A percentile compares a stretch with the other conserved stretches of the same genome.
These are phyloP conservation scores for Ametastegia equiseti DNA, from an alignment of 2,888 invertebrate genomes.

Conservation along the genomic window DNA sequence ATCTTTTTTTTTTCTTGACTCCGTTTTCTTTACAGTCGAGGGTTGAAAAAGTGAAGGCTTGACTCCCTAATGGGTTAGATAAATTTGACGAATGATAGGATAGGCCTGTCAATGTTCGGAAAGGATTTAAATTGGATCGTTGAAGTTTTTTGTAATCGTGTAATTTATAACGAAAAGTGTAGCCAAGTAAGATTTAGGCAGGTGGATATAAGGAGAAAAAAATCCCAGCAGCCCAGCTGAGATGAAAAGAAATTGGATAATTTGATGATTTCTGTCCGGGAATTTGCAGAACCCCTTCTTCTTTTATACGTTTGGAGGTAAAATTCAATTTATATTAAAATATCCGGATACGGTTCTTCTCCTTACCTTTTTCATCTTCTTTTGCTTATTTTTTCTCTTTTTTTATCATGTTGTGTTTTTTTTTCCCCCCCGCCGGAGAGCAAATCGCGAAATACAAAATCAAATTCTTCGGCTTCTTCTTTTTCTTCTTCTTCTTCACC, in stretches of 20 bases:
- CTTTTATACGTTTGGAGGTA: not conserved
- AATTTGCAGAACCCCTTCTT: not conserved
- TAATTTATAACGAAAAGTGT: not conserved
- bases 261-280: not conserved
- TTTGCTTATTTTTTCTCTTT: too few relatives aligned
- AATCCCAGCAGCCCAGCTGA: too few relatives aligned
- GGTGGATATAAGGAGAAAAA: too few relatives aligned
- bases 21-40: not conserved
- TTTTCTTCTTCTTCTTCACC: too few relatives aligned
- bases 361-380: not conserved
- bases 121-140: slow-evolving; percentile 9
- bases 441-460: slow-evolving; percentile 19
- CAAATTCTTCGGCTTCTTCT: not conserved
- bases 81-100: slow-evolving; percentile 29
- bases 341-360: not conserved
- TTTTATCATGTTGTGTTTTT: too few relatives aligned
- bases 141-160: not conserved
- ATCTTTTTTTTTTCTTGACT: not conserved
- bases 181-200: too few relatives aligned
- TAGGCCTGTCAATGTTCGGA: not conserved
- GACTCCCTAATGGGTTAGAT: slow-evolving; percentile 15
- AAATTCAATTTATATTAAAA: slow-evolving; percentile 32
- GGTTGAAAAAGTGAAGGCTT: not conserved
- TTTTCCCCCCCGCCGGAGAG: not conserved
- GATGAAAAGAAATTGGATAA: not conserved